Conservation (phyloP, 2,888 invertebrate genomes). For the Biston betularia region DNA sequence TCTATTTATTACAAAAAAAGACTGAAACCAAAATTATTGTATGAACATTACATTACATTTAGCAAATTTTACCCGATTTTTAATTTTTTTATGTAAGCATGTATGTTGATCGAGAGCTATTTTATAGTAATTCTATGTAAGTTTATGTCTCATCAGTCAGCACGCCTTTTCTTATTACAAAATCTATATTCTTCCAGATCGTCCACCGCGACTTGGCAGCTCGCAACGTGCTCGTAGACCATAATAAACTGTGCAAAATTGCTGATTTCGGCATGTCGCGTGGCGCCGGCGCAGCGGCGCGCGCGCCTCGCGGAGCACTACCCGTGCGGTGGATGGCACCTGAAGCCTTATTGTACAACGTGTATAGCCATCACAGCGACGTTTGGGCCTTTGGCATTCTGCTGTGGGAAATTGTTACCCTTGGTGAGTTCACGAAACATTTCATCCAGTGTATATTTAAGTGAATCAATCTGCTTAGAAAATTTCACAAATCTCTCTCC, state of each 20-base stretch:
- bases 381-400: conserved; percentile 96
- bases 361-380: conserved; percentile 93
- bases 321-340: conserved; percentile 95
- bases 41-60: no score
- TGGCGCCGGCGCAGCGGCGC: conserved; percentile 78
- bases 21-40: no score
- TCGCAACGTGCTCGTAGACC: conserved; percentile 93
- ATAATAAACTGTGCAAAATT: conserved; percentile 95
- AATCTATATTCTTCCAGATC: conserved; percentile 84
- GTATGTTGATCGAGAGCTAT: no score
- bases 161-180: background rate
- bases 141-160: background rate
- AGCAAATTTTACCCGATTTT: no score
- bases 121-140: background rate
- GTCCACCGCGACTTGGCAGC: conserved; percentile 95
- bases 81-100: no score
- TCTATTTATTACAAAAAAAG: no score
- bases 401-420: conserved; percentile 94
- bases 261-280: conserved; percentile 96
- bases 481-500: background rate
- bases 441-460: no score
- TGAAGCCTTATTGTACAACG: conserved; percentile 91
- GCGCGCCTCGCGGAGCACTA: conserved; percentile 85
- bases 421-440: conserved; percentile 82
- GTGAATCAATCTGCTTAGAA: no score